Evolutionary conservation across 2,113 vertebrate species (phyloP).

Genomic region (Sander vitreus): DNA sequence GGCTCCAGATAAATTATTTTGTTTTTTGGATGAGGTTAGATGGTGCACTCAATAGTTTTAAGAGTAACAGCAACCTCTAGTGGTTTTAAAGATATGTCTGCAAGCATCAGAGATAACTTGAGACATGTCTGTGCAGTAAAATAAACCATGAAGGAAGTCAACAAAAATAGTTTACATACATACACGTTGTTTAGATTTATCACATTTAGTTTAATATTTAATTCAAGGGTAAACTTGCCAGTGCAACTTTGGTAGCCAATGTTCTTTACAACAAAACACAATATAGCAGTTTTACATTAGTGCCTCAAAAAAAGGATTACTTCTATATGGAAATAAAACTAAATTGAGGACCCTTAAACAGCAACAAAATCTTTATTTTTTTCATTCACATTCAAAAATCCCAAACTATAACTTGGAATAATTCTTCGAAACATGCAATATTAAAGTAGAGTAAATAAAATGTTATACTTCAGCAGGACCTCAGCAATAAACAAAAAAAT

Average conservation of each 20-base stretch:
- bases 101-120: background rate
- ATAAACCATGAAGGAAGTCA: background rate
- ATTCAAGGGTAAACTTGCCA: background rate
- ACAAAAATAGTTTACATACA: background rate
- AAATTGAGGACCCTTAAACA: slow-evolving; percentile 5
- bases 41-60: background rate
- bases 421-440: slow-evolving; percentile 56
- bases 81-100: background rate
- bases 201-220: background rate
- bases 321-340: background rate
- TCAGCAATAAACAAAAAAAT: slow-evolving; percentile 21
- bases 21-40: background rate
- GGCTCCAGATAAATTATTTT: background rate
- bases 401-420: slow-evolving; percentile 19
- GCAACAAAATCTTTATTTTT: slow-evolving; percentile 24
- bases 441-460: slow-evolving; percentile 13
- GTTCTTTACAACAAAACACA: slow-evolving; percentile 16
- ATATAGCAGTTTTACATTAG: background rate
- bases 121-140: no score
- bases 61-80: background rate
- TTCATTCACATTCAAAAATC: slow-evolving; percentile 32
- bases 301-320: background rate
- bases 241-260: slow-evolving; percentile 21
- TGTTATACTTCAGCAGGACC: slow-evolving; percentile 8
- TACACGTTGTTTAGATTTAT: background rate